Base-by-base conservation (phyloP, 1,140 invertebrate species). In the Euura saliciscinereae region DNA sequence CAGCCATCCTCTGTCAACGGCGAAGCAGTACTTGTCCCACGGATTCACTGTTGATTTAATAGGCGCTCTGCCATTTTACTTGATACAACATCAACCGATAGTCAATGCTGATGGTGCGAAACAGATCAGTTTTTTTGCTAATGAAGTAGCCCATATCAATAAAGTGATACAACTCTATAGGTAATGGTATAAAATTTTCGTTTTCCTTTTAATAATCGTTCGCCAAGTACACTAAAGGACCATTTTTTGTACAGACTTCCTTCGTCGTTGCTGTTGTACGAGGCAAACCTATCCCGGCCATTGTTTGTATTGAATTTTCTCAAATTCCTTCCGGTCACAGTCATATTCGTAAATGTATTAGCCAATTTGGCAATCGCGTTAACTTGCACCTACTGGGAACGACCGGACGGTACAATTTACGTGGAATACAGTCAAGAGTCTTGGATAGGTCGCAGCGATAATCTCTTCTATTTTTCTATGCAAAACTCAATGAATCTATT, bases 1-100 rank as follows among this genome's bases (percentile, higher is more conserved):
- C 2, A 84, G 83, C 64, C 87, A 88, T 71, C 87, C 87, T 0
- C 74, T 82, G 3, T 84, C 83, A 64, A 87, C 86, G 0, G 82
- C 86, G 0, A 79, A 77, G 0, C 79, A 87, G 69, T 88, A 88
- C 68, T 51, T 88, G 7, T 80, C 76, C 5, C 83, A 84, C 0
- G 80, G 83, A 4, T 88, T 87, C 65, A 51, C 86, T 3, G 73
- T 83, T 6, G 87, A 88, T 71, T 73, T 88, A 5, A 67, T 87
- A 2, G 84, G 72, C 0, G 83, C 81, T 45, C 70, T 87, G 4
- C 83, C 86, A 59, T n/a, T 59, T 5, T 59, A 59, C 4, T 4
- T 28, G 68, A 7, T 64, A 73, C 66, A 2, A 73, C 46, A 59
- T 73, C 43, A 10, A 6, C 46, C 67, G 3, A 59, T n/a, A 59